phyloP scores from a whole-genome alignment of 2,113 vertebrate species.

The Anguilla japonica region DNA sequence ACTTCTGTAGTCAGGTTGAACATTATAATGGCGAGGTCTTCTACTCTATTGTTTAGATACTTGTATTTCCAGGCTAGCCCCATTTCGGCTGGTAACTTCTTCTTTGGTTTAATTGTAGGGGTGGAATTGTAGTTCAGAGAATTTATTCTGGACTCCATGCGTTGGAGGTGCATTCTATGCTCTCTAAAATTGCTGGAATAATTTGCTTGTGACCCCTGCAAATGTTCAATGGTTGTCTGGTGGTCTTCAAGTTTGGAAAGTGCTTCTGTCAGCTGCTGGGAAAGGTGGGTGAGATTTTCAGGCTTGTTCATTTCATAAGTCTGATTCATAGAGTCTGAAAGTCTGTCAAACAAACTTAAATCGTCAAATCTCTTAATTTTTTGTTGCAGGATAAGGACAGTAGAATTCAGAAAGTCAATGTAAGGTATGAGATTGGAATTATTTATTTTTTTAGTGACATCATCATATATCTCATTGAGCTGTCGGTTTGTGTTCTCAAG shows the following conservation, averaged over 20 bases:
- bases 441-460: conserved; percentile 55
- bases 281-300: conserved; percentile 51
- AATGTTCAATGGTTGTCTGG: conserved; percentile 43
- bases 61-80: conserved; percentile 29
- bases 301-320: conserved; percentile 29
- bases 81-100: conserved; percentile 49
- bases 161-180: conserved; percentile 60
- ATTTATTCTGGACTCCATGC: conserved; percentile 65
- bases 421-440: conserved; percentile 56
- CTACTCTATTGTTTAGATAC: conserved; percentile 56
- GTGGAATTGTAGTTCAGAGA: conserved; percentile 56
- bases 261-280: conserved; percentile 58
- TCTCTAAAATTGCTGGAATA: conserved; percentile 43
- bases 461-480: conserved; percentile 43
- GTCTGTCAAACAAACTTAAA: conserved; percentile 39
- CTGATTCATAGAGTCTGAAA: conserved; percentile 36
- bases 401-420: conserved; percentile 64
- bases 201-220: conserved; percentile 55
- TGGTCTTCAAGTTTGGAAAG: conserved; percentile 48
- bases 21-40: conserved; percentile 68
- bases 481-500: conserved; percentile 42
- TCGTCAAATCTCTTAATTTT: conserved; percentile 45
- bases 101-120: conserved; percentile 39
- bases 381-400: conserved; percentile 53
- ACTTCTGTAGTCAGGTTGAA: conserved; percentile 61